Percentiles rank a stretch among this genome's conserved stretches.
phyloP scores from a whole-genome alignment of 1,140 invertebrate genomes.

The Drosophila nigrodunni region DNA sequence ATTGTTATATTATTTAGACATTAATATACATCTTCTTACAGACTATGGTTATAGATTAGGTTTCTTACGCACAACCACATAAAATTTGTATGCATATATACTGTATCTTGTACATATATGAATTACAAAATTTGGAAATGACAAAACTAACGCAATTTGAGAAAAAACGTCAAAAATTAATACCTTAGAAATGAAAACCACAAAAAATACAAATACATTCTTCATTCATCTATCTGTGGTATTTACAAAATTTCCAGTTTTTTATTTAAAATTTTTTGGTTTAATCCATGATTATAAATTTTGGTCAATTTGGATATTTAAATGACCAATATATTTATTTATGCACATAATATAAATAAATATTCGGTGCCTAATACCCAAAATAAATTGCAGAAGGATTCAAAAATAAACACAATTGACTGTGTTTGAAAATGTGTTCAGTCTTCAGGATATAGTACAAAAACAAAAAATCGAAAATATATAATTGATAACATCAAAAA shows the following conservation, averaged over 20 bases:
- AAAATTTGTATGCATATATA: slow-evolving; percentile 28
- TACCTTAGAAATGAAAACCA: too few relatives aligned
- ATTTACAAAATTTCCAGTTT: not conserved
- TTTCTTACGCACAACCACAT: slow-evolving; percentile 61
- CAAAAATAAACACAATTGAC: not conserved
- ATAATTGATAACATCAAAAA: not conserved
- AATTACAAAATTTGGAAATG: slow-evolving; percentile 16
- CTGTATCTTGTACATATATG: slow-evolving; percentile 25
- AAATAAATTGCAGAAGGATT: not conserved
- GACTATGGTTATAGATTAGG: slow-evolving; percentile 34
- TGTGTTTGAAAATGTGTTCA: slow-evolving; percentile 15
- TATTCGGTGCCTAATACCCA: not conserved
- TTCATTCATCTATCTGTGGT: not conserved
- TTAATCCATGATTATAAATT: too few relatives aligned
- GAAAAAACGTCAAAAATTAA: not conserved
- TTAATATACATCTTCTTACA: slow-evolving; percentile 44
- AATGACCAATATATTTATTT: too few relatives aligned
- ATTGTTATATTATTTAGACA: slow-evolving; percentile 43
- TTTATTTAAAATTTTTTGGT: too few relatives aligned
- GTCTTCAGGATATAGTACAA: slow-evolving; percentile 23
- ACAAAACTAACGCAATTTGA: slow-evolving; percentile 7
- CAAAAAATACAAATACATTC: not conserved
- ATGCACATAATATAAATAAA: too few relatives aligned
- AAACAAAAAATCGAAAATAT: slow-evolving; percentile 1
- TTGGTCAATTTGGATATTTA: too few relatives aligned